Evolutionary conservation across 2,797 vertebrate genomes (phyloP), one percentile per base, ranked within the genome.

Genomic region (Sorex maritimensis): DNA sequence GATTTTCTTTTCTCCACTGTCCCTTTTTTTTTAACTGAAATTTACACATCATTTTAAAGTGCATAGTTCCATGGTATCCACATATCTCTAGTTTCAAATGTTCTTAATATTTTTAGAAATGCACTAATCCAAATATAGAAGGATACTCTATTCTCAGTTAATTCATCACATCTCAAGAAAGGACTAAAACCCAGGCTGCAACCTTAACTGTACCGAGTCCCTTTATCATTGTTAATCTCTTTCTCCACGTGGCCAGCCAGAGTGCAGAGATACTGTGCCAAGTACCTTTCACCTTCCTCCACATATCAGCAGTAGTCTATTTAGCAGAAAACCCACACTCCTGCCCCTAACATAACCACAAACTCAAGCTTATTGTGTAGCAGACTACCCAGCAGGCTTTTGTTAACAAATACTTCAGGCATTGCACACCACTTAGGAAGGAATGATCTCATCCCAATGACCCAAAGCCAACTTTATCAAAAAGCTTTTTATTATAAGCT

Each of bases 401-500:
- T 95, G 91, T 86, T 94, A 96, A 95, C 92, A 81, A 85, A 97
- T 58, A 97, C 96, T 83, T 92, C 12, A 83, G 94, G 95, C 96
- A 93, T 68, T 95, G 95, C 95, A 79, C 90, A 89, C 94, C 1
- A 92, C 81, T 95, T 90, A 89, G 2, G 17, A 17, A 69, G 41
- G 83, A 96, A 95, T 97, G 97, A 98, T 94, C 92, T 98, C 98
- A 98, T 95, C 44, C 96, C 63, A 88, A 75, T 90, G 81, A 94
- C 28, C 95, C 61, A 96, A 88, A 67, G 90, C 93, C 95, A 96
- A 96, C 71, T 86, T 85, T 21, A 95, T 93, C 95, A 97, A 97
- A 98, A 96, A 97, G 97, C 95, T 96, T 97, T 98, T 97, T 98
- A 97, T 97, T 95, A 83, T 83, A 84, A 28, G 79, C 93, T 92